phyloP scores from a whole-genome alignment of 2,113 vertebrate species.

The Oenanthe oenanthe region DNA sequence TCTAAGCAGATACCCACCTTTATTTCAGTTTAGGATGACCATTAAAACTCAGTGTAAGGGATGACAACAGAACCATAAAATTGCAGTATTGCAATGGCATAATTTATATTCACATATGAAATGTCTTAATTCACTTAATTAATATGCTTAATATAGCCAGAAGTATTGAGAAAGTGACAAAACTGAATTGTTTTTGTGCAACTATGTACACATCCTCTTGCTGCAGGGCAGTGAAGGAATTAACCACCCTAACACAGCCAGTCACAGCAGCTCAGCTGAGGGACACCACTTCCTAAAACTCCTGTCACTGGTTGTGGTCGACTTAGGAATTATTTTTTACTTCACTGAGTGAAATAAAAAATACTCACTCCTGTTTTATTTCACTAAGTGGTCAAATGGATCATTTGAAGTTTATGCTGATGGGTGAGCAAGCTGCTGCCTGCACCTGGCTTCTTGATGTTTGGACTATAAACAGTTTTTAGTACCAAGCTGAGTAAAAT shows the following conservation, averaged over 20 bases:
- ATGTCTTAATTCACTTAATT: no score
- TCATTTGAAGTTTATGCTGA: neutral
- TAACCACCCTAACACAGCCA: neutral
- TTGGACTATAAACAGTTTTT: neutral
- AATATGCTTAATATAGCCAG: no score
- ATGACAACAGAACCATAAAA: neutral
- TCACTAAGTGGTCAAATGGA: neutral
- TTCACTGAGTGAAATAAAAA: neutral
- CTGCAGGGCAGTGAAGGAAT: neutral
- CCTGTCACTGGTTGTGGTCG: neutral
- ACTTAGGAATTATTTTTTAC: neutral
- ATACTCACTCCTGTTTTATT: neutral
- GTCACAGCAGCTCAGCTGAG: neutral
- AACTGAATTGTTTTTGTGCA: accelerated
- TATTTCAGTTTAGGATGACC: neutral
- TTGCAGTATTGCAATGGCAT: no score
- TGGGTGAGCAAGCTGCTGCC: neutral
- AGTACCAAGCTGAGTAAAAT: neutral
- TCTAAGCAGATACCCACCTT: neutral
- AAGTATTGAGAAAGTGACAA: neutral
- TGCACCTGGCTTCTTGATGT: neutral
- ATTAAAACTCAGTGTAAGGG: neutral
- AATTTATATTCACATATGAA: no score
- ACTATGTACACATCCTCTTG: accelerated
- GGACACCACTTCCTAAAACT: neutral